These are phyloP conservation scores for Aelia acuminata DNA, from an alignment of 2,888 invertebrate genomes.

Conservation along the genomic window DNA sequence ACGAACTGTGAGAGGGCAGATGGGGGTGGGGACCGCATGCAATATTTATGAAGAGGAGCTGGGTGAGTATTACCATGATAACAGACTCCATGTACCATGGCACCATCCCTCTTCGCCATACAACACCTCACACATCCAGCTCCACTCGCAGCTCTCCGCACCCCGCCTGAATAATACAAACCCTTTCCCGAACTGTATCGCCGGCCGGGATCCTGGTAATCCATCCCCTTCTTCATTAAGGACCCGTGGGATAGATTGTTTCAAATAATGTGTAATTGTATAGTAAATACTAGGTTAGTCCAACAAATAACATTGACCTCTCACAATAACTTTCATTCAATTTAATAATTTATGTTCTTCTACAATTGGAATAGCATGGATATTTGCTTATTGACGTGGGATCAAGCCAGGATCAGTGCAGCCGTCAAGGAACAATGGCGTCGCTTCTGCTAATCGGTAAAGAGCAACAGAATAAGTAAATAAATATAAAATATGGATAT, in stretches of 20 bases:
- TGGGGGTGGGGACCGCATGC: constrained; percentile 22
- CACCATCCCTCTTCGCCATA: constrained; percentile 26
- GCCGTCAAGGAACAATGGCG: too few species aligned
- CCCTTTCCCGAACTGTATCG: not conserved
- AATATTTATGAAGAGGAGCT: constrained; percentile 37
- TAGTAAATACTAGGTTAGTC: not conserved
- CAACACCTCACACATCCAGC: constrained; percentile 13
- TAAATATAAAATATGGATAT: too few species aligned
- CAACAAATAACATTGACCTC: too few species aligned
- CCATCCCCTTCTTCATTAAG: not conserved
- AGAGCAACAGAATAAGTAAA: too few species aligned
- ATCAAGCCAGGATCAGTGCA: too few species aligned
- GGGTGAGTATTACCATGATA: constrained; percentile 39
- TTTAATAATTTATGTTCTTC: too few species aligned
- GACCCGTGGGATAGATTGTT: not conserved
- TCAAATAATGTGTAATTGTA: not conserved
- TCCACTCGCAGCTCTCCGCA: not conserved
- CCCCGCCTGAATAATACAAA: constrained; percentile 17
- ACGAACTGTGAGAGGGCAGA: not conserved
- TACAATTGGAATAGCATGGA: too few species aligned
- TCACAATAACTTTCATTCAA: too few species aligned
- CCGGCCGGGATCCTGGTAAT: not conserved
- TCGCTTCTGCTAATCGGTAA: too few species aligned
- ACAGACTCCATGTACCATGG: constrained; percentile 47
- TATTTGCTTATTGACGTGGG: too few species aligned